Percentiles rank a stretch among this genome's conserved stretches.
These are phyloP conservation scores for Sarcophaga carnaria DNA, from an alignment of 2,888 invertebrate genomes.

Conservation along the genomic window DNA sequence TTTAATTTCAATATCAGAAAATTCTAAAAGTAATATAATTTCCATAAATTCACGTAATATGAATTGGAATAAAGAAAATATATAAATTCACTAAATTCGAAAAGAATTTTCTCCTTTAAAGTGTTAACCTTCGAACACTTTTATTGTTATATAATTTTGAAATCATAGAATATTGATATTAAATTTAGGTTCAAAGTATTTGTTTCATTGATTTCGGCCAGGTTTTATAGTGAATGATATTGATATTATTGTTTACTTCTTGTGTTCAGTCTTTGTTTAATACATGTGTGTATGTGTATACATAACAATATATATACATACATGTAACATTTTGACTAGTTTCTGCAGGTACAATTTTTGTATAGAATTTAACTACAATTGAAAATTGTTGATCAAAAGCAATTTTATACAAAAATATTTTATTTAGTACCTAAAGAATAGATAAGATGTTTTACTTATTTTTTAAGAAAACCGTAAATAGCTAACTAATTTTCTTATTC, in stretches of 20 bases:
- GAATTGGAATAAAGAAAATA: no score
- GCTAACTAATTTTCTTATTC: slow-evolving; percentile 6
- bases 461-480: neutral
- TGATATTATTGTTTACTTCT: slow-evolving; percentile 2
- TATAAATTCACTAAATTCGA: neutral
- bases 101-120: slow-evolving; percentile 31
- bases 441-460: neutral
- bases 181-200: slow-evolving; percentile 41
- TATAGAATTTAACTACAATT: no score
- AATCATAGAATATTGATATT: slow-evolving; percentile 38
- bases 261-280: slow-evolving; percentile 38
- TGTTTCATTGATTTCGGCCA: slow-evolving; percentile 32
- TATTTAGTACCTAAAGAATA: neutral
- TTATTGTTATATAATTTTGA: slow-evolving; percentile 62
- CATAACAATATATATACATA: neutral
- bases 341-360: no score
- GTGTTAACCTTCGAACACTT: slow-evolving; percentile 32
- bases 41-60: no score
- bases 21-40: no score
- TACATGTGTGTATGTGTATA: no score
- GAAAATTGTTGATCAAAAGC: no score
- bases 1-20: neutral
- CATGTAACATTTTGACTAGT: slow-evolving; percentile 6
- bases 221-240: slow-evolving; percentile 26
- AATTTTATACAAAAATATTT: neutral